Conservation (phyloP, 1,140 invertebrate genomes). For the Drosophila carrolli region DNA sequence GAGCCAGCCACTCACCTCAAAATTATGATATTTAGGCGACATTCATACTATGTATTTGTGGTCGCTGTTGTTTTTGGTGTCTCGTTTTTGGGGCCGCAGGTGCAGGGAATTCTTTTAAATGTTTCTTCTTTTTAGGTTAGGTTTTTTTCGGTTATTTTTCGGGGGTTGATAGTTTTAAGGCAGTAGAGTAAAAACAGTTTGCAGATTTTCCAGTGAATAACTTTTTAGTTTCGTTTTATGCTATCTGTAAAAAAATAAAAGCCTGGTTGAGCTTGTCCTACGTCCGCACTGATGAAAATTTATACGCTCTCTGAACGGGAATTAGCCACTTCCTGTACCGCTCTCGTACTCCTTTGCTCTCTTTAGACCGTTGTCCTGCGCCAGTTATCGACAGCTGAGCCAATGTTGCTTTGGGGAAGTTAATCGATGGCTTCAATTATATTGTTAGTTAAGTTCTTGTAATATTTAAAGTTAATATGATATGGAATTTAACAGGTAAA, state of each 20-base stretch:
- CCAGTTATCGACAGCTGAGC: slow-evolving; percentile 51
- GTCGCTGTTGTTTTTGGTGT: slow-evolving; percentile 31
- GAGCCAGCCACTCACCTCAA: slow-evolving; percentile 87
- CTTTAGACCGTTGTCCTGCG: slow-evolving; percentile 54
- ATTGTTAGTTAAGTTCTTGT: no score
- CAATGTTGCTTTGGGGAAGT: slow-evolving; percentile 9
- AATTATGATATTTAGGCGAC: slow-evolving; percentile 90
- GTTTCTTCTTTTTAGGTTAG: slow-evolving; percentile 40
- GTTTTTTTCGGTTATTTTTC: slow-evolving; percentile 13
- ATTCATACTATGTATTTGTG: slow-evolving; percentile 86
- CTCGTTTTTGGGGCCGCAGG: slow-evolving; percentile 17
- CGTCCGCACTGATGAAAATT: slow-evolving; percentile 71
- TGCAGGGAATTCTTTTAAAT: slow-evolving; percentile 18
- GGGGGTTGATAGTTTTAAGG: slow-evolving; percentile 10
- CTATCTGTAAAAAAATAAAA: slow-evolving; percentile 53
- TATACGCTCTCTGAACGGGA: slow-evolving; percentile 60
- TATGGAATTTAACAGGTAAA: background rate
- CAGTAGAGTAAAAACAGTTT: slow-evolving; percentile 5
- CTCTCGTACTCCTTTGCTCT: slow-evolving; percentile 14
- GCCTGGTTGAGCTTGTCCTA: slow-evolving; percentile 35
- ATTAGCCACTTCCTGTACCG: slow-evolving; percentile 11
- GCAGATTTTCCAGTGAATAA: slow-evolving; percentile 10
- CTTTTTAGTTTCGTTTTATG: slow-evolving; percentile 1
- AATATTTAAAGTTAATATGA: background rate
- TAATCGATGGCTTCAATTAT: slow-evolving; percentile 6